These are phyloP conservation scores for Lasioglossum pauxillum DNA, from an alignment of 2,888 invertebrate genomes.

Conservation along the genomic window DNA sequence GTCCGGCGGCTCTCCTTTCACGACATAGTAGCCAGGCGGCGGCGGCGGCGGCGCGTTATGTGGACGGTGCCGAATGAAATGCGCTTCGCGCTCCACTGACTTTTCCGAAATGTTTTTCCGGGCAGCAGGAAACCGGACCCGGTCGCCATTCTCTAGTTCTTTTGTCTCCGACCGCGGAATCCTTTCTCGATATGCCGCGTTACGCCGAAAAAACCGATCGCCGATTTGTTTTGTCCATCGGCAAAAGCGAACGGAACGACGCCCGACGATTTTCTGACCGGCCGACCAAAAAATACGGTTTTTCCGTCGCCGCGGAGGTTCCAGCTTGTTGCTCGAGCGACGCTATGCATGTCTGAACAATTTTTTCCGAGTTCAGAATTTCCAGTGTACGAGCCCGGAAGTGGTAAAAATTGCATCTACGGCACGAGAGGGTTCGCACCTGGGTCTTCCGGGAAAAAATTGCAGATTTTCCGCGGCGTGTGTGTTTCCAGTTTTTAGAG, in stretches of 20 bases:
- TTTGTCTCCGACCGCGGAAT: constrained; percentile 55
- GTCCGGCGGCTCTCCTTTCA: constrained; percentile 42
- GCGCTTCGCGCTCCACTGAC: constrained; percentile 71
- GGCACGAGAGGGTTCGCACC: background rate
- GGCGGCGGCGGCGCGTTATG: background rate
- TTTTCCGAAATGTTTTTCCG: constrained; percentile 74
- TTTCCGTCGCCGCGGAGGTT: background rate
- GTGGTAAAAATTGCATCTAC: background rate
- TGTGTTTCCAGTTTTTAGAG: constrained; percentile 11
- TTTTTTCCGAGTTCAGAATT: background rate
- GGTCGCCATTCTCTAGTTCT: constrained; percentile 53
- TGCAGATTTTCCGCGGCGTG: constrained; percentile 4
- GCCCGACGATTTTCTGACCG: background rate
- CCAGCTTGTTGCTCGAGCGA: background rate
- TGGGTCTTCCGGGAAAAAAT: background rate
- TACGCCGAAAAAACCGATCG: background rate
- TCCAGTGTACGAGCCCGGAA: background rate
- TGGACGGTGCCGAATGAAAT: constrained; percentile 47
- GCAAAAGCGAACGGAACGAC: constrained; percentile 1
- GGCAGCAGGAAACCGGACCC: constrained; percentile 47
- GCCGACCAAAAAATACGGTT: background rate
- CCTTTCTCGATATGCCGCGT: constrained; percentile 52
- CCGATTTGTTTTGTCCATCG: constrained; percentile 11
- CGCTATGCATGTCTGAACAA: background rate
- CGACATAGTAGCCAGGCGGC: constrained; percentile 4